Evolutionary conservation across 2,113 vertebrate species (phyloP), one percentile per base, ranked within the genome.

Genomic region (Leucoraja erinaceus): DNA sequence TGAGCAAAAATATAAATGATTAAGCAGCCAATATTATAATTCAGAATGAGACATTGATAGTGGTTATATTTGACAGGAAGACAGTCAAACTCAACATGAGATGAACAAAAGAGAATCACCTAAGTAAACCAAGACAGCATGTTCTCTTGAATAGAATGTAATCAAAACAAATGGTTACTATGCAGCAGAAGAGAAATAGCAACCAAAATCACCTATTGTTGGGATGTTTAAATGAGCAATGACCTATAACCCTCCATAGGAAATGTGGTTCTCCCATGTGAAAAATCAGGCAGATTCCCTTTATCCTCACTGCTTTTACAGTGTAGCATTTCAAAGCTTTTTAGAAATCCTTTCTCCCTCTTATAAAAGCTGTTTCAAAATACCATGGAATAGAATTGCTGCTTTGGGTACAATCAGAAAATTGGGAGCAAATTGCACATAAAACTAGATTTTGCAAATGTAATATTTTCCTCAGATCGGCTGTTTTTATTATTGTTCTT

Each of bases 151-250:
- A 86, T 63, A 63, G 83, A 86, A 63, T n/a, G 7, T 86, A 86
- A 86, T 86, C 54, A 86, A 86, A 86, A 86, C 83, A 86, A 63
- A 63, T 86, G 83, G 83, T 86, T 86, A 63, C 83, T 59, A 86
- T 61, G 83, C 56, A 86, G 28, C 56, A 86, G 56, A 63, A n/a
- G 83, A 86, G 56, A 86, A 86, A 86, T 63, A 86, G 83, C 83
- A 86, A 61, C 83, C 83, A 16, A 63, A 63, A 63, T 12, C 59
- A 31, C n/a, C 83, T 86, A 63, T 86, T 86, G 83, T 86, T 86
- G 25, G 59, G 25, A 56, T 86, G 81, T 86, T 86, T 86, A 86
- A 86, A 86, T 63, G 12, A 86, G 83, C 56, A 86, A 86, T 86
- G 83, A 63, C 83, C 83, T n/a, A 63, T 86, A 86, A 28, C 83